Evolutionary conservation across 2,797 vertebrate genomes (phyloP), one percentile per base, ranked within the genome.

Genomic region (Notamacropus eugenii): DNA sequence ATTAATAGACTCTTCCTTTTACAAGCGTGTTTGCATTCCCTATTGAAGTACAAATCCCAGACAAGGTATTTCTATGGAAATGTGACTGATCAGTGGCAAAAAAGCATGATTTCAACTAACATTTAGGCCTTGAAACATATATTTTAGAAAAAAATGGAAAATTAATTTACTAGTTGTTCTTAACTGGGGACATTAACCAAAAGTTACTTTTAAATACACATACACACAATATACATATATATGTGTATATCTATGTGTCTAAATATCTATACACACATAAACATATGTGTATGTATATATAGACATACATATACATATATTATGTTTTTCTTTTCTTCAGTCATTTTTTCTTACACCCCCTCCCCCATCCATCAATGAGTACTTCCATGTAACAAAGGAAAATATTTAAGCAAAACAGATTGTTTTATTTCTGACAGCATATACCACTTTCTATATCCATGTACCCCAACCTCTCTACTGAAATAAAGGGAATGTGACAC

Each of bases 31-130:
- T 93, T 92, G 34, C 56, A 93, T 67, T 93, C 28, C 4, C 0
- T 5, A 8, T 92, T 40, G 59, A 59, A 14, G 62, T 6, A 40
- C 9, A 94, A 58, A 1, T 59, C 40, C 95, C 10, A 91, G n/a
- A 57, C 46, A 91, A 22, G n/a, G 19, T 46, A 92, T 93, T 91
- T 5, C n/a, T 29, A 29, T 82, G n/a, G 56, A 95, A 96, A 91
- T 90, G 31, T 11, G 40, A 94, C 9, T 27, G 67, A 82, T 40
- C 50, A n/a, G 1, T 9, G 56, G 52, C 54, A 90, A 90, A 92
- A 90, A 91, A 6, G 6, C 3, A 92, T 55, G 34, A 0, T 74
- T 87, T 90, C 34, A 87, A 46, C 40, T 87, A 87, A 27, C 13
- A 87, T 87, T 87, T 87, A 50, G 74, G 24, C 24, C 74, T 50